phyloP scores from a whole-genome alignment of 2,797 vertebrate species.

The Xenentodon cancila region DNA sequence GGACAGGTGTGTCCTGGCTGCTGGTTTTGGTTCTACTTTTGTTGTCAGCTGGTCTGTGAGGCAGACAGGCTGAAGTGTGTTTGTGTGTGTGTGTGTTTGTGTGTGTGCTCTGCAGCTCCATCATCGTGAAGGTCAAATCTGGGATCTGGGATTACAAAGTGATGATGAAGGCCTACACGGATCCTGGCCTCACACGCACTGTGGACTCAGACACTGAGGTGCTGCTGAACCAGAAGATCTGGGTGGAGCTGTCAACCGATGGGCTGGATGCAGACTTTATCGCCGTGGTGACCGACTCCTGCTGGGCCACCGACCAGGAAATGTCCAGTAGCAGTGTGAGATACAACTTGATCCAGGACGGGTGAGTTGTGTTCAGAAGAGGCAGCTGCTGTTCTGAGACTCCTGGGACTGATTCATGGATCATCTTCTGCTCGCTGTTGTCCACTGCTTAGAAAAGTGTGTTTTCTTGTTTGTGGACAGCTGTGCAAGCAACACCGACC shows the following conservation, averaged over 20 bases:
- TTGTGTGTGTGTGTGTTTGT: too few species aligned
- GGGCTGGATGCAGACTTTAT: conserved; percentile 7
- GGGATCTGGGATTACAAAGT: conserved; percentile 19
- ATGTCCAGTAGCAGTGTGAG: background rate
- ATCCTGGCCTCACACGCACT: background rate
- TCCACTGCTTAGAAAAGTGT: background rate
- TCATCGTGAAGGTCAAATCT: background rate
- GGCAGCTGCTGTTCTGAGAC: too few species aligned
- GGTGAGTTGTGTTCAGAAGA: conserved; percentile 9
- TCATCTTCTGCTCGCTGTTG: too few species aligned
- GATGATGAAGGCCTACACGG: conserved; percentile 22
- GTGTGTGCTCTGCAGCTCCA: too few species aligned
- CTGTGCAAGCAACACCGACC: conserved; percentile 8
- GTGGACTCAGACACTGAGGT: background rate
- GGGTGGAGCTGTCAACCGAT: background rate
- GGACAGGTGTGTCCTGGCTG: background rate
- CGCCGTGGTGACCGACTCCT: conserved; percentile 30
- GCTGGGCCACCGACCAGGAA: conserved; percentile 33
- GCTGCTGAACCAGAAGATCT: conserved; percentile 1
- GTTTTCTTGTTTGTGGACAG: conserved; percentile 16
- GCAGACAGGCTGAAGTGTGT: too few species aligned
- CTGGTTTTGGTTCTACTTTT: background rate
- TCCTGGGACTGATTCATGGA: too few species aligned
- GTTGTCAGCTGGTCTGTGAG: background rate
- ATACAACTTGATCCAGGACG: conserved; percentile 15